Evolutionary conservation across 1,140 invertebrate species (phyloP).

Genomic region (Maconellicoccus hirsutus): DNA sequence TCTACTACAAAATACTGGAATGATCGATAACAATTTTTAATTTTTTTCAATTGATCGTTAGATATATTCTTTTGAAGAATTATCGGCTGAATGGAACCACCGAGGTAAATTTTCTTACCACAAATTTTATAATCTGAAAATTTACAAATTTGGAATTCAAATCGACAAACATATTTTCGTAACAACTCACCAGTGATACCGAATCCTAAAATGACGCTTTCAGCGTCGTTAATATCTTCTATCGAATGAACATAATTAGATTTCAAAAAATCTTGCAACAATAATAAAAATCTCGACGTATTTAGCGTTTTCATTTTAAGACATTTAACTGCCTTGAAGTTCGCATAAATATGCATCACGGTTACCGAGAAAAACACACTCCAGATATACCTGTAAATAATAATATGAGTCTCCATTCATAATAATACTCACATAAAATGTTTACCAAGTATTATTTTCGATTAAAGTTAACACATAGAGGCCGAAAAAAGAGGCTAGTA

Average conservation of each 20-base stretch:
- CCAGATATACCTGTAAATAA: constrained; percentile 48
- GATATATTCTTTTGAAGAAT: not conserved
- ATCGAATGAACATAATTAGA: constrained; percentile 34
- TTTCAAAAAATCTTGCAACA: constrained; percentile 47
- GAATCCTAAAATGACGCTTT: constrained; percentile 37
- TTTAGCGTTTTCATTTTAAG: constrained; percentile 51
- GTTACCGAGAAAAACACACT: constrained; percentile 59
- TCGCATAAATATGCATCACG: constrained; percentile 68
- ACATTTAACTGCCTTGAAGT: constrained; percentile 70
- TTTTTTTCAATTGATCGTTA: not conserved
- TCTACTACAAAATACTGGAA: not conserved
- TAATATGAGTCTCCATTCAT: constrained; percentile 18
- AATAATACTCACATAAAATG: not conserved
- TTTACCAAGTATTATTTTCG: constrained; percentile 39
- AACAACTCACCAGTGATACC: constrained; percentile 31
- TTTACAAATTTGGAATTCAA: not conserved
- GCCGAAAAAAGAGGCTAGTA: constrained; percentile 65
- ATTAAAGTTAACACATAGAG: constrained; percentile 62
- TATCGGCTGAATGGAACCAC: not conserved
- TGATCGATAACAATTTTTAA: not conserved
- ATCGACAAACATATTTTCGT: constrained; percentile 37
- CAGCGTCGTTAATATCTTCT: constrained; percentile 36
- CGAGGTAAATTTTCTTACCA: not conserved
- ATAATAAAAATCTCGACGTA: constrained; percentile 47
- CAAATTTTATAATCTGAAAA: not conserved